Evolutionary conservation across 2,888 invertebrate genomes (phyloP), one percentile per base, ranked within the genome.

Genomic region (Polydrusus tereticollis): DNA sequence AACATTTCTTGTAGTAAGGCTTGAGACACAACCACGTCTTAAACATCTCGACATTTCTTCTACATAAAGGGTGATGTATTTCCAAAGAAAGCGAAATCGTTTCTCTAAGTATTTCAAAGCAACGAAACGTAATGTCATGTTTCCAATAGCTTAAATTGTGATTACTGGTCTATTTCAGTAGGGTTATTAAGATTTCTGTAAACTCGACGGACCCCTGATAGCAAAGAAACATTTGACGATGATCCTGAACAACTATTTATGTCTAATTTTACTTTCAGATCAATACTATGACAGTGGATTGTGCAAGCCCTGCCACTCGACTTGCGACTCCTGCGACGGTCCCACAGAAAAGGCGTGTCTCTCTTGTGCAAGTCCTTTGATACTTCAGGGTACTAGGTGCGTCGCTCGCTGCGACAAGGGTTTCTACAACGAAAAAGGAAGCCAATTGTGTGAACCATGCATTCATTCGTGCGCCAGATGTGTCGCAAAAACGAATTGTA

Each of bases 281-380:
- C 93, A 94, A 85, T 94, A 93, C 85, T 91, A 89, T 79, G 93
- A 93, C 80, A 89, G 88, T 57, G 89, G 88, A 45, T 88, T 88
- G 52, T 96, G 96, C 83, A 90, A 90, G 74, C 87, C 89, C 2
- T 96, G 96, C 81, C 92, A 94, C 81, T 88, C 89, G 1, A 91
- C 92, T 0, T 96, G 96, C 80, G 93, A 93, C 75, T 91, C 92
- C n/a, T 96, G 96, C 83, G 92, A 90, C 73, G 95, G 94, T 0
- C 89, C 91, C 3, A 89, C 90, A n/a, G 91, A 91, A 33, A 88
- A 88, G 43, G 89, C 91, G 67, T 95, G 95, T 83, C 86, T 94
- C 26, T 91, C 93, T 33, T 95, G 94, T 79, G 88, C 88, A n/a
- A 88, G 89, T 62, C 91, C 94, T 20, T 87, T 93, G 60, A 87